These are phyloP conservation scores for Ciconia maguari DNA, from an alignment of 2,113 vertebrate species.

Conservation along the genomic window DNA sequence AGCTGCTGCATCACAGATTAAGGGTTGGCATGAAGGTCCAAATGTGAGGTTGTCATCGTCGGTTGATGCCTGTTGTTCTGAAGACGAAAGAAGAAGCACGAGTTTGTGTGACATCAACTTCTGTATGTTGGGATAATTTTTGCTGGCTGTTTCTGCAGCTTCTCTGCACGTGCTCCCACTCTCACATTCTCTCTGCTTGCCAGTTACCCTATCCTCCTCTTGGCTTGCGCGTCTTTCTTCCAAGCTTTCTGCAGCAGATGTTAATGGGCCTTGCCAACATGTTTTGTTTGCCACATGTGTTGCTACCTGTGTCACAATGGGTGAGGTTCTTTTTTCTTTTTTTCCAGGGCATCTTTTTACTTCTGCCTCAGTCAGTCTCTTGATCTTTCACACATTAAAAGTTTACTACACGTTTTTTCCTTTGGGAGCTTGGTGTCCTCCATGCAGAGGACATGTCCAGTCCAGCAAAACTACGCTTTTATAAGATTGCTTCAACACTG, in stretches of 20 bases:
- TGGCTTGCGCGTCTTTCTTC: slow-evolving; percentile 35
- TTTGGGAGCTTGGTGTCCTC: slow-evolving; percentile 61
- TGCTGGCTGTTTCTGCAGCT: slow-evolving; percentile 32
- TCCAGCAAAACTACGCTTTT: slow-evolving; percentile 60
- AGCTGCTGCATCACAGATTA: neutral
- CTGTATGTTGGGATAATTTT: neutral
- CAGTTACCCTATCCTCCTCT: slow-evolving; percentile 28
- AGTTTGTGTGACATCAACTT: slow-evolving; percentile 44
- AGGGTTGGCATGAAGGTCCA: slow-evolving; percentile 4
- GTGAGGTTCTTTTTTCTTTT: slow-evolving; percentile 15
- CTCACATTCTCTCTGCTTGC: slow-evolving; percentile 19
- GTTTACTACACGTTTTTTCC: slow-evolving; percentile 21
- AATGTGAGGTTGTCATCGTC: neutral
- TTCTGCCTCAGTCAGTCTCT: slow-evolving; percentile 6
- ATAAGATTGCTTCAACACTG: slow-evolving; percentile 63
- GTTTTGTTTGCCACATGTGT: slow-evolving; percentile 48
- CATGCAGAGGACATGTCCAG: slow-evolving; percentile 60
- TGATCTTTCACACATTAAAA: slow-evolving; percentile 48
- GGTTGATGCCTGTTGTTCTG: neutral
- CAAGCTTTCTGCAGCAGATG: slow-evolving; percentile 39
- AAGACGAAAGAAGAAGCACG: neutral
- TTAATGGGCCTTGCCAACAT: slow-evolving; percentile 13
- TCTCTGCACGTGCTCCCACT: slow-evolving; percentile 18
- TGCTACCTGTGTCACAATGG: slow-evolving; percentile 49
- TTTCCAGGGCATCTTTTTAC: slow-evolving; percentile 25